phyloP scores from a whole-genome alignment of 2,888 invertebrate genomes.

The Sphecodes monilicornis region DNA sequence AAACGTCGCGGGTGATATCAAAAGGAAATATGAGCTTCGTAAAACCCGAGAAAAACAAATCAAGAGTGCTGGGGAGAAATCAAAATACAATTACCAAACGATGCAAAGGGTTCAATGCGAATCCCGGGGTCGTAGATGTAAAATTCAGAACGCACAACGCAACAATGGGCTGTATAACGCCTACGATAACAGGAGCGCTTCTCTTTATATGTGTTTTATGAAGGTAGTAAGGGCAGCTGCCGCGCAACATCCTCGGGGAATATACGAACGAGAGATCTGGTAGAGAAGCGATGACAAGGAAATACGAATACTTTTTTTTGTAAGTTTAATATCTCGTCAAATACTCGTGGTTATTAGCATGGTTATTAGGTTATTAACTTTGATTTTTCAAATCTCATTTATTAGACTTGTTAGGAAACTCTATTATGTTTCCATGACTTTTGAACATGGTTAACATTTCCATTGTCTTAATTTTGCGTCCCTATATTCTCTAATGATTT shows the following conservation, averaged over 20 bases:
- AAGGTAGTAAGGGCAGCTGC: constrained; percentile 17
- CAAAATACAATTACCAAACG: constrained; percentile 21
- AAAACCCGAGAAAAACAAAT: constrained; percentile 27
- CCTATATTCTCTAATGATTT: too few species aligned
- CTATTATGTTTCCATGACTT: background rate
- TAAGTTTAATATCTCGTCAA: background rate
- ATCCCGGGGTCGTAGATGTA: background rate
- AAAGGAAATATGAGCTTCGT: background rate
- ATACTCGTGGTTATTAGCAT: background rate
- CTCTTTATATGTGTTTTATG: constrained; percentile 30
- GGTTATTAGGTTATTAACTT: background rate
- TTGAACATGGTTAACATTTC: too few species aligned
- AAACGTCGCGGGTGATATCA: constrained; percentile 1
- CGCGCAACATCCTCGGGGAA: constrained; percentile 25
- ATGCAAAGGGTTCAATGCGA: constrained; percentile 13
- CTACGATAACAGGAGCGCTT: constrained; percentile 31
- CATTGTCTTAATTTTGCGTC: too few species aligned
- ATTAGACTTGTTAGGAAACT: background rate
- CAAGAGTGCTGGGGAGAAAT: constrained; percentile 1
- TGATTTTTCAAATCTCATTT: background rate
- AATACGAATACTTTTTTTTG: background rate
- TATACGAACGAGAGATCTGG: constrained; percentile 27
- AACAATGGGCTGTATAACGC: constrained; percentile 40
- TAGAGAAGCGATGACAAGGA: constrained; percentile 27
- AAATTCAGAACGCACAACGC: constrained; percentile 23